These are phyloP conservation scores for Amphipyra tragopoginis DNA, from an alignment of 2,888 invertebrate species.

Conservation along the genomic window DNA sequence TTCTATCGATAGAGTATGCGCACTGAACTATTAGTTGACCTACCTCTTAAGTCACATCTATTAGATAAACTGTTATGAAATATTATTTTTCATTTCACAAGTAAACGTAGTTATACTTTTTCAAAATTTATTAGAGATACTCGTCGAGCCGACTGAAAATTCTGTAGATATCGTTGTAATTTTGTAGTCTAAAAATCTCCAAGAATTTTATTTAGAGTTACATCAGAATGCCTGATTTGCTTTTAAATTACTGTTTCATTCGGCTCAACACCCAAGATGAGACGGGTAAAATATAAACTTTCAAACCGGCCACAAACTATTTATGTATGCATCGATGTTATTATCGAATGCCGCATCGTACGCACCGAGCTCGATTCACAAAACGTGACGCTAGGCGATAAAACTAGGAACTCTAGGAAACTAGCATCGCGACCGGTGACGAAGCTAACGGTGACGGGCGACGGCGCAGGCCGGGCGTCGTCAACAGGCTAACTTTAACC, in stretches of 20 bases:
- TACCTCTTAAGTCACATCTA: conserved; percentile 50
- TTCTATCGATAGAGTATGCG: conserved; percentile 37
- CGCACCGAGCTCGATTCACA: conserved; percentile 55
- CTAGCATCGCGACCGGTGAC: conserved; percentile 62
- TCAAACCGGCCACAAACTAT: conserved; percentile 26
- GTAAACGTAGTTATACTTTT: conserved; percentile 24
- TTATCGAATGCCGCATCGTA: conserved; percentile 40
- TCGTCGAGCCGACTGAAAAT: conserved; percentile 59
- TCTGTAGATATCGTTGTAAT: conserved; percentile 28
- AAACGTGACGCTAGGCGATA: conserved; percentile 37
- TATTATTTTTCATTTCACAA: conserved; percentile 31
- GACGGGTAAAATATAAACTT: conserved; percentile 63
- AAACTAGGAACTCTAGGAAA: conserved; percentile 29
- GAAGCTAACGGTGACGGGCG: conserved; percentile 68
- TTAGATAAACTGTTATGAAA: conserved; percentile 45
- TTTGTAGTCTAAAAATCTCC: conserved; percentile 52
- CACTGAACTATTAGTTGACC: conserved; percentile 54
- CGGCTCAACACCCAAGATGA: conserved; percentile 72
- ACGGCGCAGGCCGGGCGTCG: conserved; percentile 71
- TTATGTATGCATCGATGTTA: conserved; percentile 26
- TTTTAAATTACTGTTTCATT: conserved; percentile 41
- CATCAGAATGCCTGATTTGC: background rate
- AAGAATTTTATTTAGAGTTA: conserved; percentile 23
- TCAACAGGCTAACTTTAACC: conserved; percentile 87
- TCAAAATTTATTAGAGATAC: conserved; percentile 24